Evolutionary conservation across 2,113 vertebrate species (phyloP), one percentile per base, ranked within the genome.

Genomic region (Psettodes erumei): DNA sequence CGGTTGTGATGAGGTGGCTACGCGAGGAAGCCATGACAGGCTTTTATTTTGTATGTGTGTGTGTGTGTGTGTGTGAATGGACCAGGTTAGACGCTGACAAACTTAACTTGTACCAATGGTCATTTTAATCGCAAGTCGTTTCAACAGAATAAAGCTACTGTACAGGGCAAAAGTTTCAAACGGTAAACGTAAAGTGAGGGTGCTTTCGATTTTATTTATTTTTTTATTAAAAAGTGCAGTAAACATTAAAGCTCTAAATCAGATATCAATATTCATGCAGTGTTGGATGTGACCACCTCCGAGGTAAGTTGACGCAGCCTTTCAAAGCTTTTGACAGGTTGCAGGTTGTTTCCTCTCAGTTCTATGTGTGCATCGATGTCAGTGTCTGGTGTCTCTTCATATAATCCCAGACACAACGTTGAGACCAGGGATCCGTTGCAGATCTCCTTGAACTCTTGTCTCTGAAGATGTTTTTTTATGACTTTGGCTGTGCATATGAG

Each of bases 101-200:
- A 80, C 72, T 85, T 66, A 70, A 83, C 51, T 85, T 82, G 33
- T 71, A 43, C 27, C 38, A 19, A 69, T 2, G 45, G 62, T 30
- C 0, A 8, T 28, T n/a, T n/a, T n/a, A n/a, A n/a, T n/a, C n/a
- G n/a, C n/a, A n/a, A n/a, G n/a, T n/a, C n/a, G n/a, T 1, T 48
- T 48, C 9, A 50, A 50, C n/a, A 6, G 23, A 50, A 12, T 50
- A 2, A n/a, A n/a, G 9, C 9, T 23, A n/a, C 47, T 23, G 47
- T 13, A 21, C 47, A 11, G 21, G 10, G 58, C 38, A 61, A 28
- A 61, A 19, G 37, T 42, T 42, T 1, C 5, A 23, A 4, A 18
- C 38, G 19, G 5, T 16, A 10, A n/a, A 27, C 25, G 10, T 62
- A 19, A 62, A 30, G 1, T 5, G 60, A 18, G 7, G 6, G 16